Evolutionary conservation across 30 jellyfish, hydroid and myxozoan genomes (phyloP), one percentile per base, ranked within the genome.

Genomic region (Pseudorhiza aurosa): DNA sequence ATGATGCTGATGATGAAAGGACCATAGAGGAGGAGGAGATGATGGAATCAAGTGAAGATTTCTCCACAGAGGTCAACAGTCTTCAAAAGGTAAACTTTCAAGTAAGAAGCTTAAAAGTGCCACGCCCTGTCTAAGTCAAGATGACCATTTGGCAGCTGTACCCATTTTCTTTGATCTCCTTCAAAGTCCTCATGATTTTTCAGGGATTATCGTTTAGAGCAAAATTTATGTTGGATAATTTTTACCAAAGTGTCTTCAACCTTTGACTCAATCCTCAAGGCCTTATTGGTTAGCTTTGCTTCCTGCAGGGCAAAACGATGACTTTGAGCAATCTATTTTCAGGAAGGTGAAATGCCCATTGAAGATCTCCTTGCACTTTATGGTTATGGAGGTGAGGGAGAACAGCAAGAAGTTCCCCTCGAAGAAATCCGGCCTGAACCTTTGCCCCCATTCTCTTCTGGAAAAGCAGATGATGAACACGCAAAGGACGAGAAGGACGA

Each of bases 271-370:
- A n/a, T n/a, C n/a, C n/a, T n/a, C n/a, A n/a, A n/a, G n/a, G n/a
- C n/a, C n/a, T n/a, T n/a, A n/a, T n/a, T n/a, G n/a, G n/a, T n/a
- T n/a, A n/a, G n/a, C n/a, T n/a, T n/a, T n/a, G n/a, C n/a, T n/a
- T n/a, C n/a, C n/a, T n/a, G n/a, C n/a, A n/a, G n/a, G n/a, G n/a
- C n/a, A n/a, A n/a, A n/a, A n/a, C n/a, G n/a, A n/a, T n/a, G n/a
- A n/a, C n/a, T n/a, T n/a, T n/a, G n/a, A n/a, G n/a, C n/a, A n/a
- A n/a, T 5, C 18, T 27, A 15, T 18, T 32, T 36, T 71, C 45
- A 93, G 99, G 99, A 93, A 55, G 99, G 99, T 17, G 99, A 93
- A 27, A 93, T 93, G 99, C 99, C 99, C 46, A 78, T 93, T 2
- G 99, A 93, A 87, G 97, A 93, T 47, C 91, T 93, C 18, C 85